A percentile compares a stretch with the other conserved stretches of the same genome.
Evolutionary conservation across 2,797 vertebrate species (phyloP).

Genomic region (Myoxocephalus aenaeus): DNA sequence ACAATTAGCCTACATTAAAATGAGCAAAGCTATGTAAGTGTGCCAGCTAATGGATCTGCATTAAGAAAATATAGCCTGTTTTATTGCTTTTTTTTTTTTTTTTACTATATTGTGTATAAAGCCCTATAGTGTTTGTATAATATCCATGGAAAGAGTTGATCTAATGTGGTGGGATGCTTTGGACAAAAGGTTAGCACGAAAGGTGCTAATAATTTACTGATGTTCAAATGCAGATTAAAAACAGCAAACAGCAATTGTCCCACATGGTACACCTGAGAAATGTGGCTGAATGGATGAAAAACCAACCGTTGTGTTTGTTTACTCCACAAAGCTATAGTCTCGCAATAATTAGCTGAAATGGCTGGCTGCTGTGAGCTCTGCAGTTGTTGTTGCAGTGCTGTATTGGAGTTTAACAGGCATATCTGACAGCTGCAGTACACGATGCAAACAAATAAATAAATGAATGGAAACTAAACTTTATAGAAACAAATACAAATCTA

Average conservation of each 20-base stretch:
- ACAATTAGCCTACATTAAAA: background rate
- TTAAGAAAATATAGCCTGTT: background rate
- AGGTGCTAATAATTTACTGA: background rate
- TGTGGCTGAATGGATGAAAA: background rate
- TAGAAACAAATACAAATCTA: background rate
- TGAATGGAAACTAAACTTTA: background rate
- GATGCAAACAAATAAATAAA: constrained; percentile 42
- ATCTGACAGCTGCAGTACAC: constrained; percentile 17
- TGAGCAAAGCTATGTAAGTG: background rate
- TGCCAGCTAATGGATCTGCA: background rate
- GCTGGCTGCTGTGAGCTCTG: background rate
- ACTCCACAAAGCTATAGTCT: constrained; percentile 6
- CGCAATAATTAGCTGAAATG: constrained; percentile 30
- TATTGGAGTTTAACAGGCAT: background rate
- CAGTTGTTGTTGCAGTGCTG: constrained; percentile 4
- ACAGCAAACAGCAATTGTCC: background rate
- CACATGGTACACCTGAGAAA: background rate
- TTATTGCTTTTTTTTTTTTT: background rate
- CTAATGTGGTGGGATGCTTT: background rate
- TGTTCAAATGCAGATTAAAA: background rate
- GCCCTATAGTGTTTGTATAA: background rate
- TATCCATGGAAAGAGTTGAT: background rate
- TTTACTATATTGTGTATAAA: background rate
- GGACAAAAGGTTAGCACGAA: background rate
- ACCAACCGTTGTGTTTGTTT: background rate